Evolutionary conservation across 1,140 invertebrate species (phyloP).

Genomic region (Arion vulgaris): DNA sequence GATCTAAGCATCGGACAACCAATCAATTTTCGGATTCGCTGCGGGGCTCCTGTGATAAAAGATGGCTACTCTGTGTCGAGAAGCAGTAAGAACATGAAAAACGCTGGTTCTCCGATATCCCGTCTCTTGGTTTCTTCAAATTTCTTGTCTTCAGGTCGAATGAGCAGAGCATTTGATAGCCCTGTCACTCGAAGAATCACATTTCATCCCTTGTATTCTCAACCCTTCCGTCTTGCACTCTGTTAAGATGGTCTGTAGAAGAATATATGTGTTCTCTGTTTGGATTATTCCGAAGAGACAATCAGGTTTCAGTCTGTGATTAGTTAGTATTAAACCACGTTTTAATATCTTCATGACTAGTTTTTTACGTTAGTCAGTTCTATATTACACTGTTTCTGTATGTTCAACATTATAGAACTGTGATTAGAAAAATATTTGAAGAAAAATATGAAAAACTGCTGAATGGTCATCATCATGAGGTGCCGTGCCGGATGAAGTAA

Average conservation of each 20-base stretch:
- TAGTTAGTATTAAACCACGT: no score
- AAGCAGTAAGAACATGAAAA: background rate
- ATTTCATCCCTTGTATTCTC: background rate
- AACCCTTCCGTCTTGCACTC: background rate
- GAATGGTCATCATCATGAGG: no score
- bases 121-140: background rate
- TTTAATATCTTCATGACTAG: no score
- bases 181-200: background rate
- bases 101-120: conserved; percentile 21
- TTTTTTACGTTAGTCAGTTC: no score
- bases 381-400: no score
- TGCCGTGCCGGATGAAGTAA: no score
- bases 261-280: no score
- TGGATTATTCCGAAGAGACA: no score
- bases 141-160: conserved; percentile 8
- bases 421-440: no score
- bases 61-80: background rate
- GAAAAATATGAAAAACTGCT: no score
- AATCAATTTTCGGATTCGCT: conserved; percentile 21
- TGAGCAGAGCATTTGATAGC: conserved; percentile 9
- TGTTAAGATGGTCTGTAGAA: background rate
- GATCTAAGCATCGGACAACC: conserved; percentile 14
- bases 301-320: no score
- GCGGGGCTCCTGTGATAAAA: conserved; percentile 17
- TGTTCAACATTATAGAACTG: no score